These are phyloP conservation scores for Cetoscarus ocellatus DNA, from an alignment of 2,797 vertebrate genomes.

Conservation along the genomic window DNA sequence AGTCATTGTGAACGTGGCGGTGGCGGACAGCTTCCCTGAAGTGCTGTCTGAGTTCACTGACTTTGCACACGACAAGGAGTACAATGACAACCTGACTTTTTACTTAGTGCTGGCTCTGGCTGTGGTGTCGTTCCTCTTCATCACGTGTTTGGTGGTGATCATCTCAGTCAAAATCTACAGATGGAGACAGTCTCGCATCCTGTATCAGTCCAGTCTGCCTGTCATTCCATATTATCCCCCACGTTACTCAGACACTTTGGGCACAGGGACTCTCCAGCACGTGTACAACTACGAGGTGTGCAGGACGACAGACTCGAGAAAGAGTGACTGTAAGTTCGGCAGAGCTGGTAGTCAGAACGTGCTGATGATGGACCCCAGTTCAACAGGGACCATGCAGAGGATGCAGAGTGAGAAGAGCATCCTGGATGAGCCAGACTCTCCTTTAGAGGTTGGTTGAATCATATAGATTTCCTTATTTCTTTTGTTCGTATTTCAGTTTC, in stretches of 20 bases:
- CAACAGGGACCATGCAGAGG: too few relatives aligned
- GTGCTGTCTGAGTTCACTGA: slow-evolving; percentile 75
- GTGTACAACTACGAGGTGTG: slow-evolving; percentile 67
- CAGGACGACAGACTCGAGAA: slow-evolving; percentile 66
- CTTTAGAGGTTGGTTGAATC: too few relatives aligned
- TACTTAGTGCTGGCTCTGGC: slow-evolving; percentile 59
- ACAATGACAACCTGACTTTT: slow-evolving; percentile 56
- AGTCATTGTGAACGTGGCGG: slow-evolving; percentile 77
- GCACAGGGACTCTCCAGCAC: slow-evolving; percentile 57
- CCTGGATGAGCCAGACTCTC: too few relatives aligned
- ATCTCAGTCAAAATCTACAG: slow-evolving; percentile 36
- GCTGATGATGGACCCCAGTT: too few relatives aligned
- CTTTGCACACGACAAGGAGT: slow-evolving; percentile 59
- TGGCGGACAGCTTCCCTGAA: slow-evolving; percentile 81
- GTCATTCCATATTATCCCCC: slow-evolving; percentile 70
- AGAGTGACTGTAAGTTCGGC: slow-evolving; percentile 42
- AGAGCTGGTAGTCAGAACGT: too few relatives aligned
- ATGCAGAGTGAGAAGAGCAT: too few relatives aligned
- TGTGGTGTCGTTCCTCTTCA: slow-evolving; percentile 59
- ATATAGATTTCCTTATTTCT: too few relatives aligned
- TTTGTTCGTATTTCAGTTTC: too few relatives aligned
- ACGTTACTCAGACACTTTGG: slow-evolving; percentile 60
- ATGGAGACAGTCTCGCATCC: slow-evolving; percentile 54
- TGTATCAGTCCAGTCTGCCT: slow-evolving; percentile 56
- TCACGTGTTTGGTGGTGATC: slow-evolving; percentile 51